Percentiles rank a stretch among this genome's conserved stretches.
phyloP scores from a whole-genome alignment of 2,797 vertebrate species.

The Myiothlypis coronata region DNA sequence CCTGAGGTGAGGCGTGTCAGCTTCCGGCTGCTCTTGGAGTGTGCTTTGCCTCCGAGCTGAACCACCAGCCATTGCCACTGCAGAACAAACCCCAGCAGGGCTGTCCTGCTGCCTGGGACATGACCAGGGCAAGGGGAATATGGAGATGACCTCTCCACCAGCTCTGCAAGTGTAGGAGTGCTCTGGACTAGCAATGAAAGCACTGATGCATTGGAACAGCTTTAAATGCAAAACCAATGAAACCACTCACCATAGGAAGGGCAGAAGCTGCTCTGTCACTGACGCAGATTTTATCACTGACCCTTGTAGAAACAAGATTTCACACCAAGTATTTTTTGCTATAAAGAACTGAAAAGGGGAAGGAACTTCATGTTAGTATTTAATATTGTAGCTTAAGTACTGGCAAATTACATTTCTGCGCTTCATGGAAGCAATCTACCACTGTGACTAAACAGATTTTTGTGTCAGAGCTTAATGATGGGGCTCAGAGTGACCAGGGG shows the following conservation, averaged over 20 bases:
- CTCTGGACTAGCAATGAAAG: not conserved
- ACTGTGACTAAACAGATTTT: conserved; percentile 54
- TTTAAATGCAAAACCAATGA: conserved; percentile 29
- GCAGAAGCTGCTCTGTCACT: not conserved
- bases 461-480: conserved; percentile 8
- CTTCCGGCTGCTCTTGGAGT: not conserved
- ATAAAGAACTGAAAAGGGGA: conserved; percentile 29
- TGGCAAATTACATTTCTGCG: conserved; percentile 41
- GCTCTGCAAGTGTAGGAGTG: not conserved
- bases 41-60: not conserved
- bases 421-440: conserved; percentile 34
- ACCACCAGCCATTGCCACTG: accelerated
- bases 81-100: not conserved
- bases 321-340: conserved; percentile 44
- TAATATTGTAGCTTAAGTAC: conserved; percentile 27
- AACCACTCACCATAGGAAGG: not conserved
- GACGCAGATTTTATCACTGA: conserved; percentile 27
- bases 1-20: not conserved
- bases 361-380: conserved; percentile 38
- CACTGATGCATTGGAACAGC: not conserved
- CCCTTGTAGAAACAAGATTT: conserved; percentile 20
- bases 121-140: accelerated
- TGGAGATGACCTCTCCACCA: not conserved
- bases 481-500: not conserved
- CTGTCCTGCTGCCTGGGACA: not conserved